A percentile compares a stretch with the other conserved stretches of the same genome.
These are phyloP conservation scores for Chaenogobius annularis DNA, from an alignment of 2,113 vertebrate genomes.

Conservation along the genomic window DNA sequence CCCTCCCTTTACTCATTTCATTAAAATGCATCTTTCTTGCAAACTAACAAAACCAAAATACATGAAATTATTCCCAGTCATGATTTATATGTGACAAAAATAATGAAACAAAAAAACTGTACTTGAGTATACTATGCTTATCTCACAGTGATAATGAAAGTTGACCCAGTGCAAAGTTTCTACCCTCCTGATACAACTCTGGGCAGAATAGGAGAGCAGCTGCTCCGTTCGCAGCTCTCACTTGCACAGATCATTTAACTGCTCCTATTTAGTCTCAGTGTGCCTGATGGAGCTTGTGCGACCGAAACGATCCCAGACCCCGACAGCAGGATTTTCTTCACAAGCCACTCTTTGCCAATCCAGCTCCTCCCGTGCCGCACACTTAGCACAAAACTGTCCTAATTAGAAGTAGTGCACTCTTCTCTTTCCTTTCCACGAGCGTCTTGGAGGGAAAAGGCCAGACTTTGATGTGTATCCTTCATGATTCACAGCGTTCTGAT, in stretches of 20 bases:
- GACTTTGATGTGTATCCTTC: constrained; percentile 68
- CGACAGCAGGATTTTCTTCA: constrained; percentile 26
- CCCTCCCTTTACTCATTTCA: background rate
- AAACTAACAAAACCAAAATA: background rate
- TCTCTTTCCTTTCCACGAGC: constrained; percentile 43
- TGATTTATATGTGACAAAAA: background rate
- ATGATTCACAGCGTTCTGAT: constrained; percentile 68
- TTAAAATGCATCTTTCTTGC: background rate
- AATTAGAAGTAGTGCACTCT: constrained; percentile 45
- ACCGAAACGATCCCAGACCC: constrained; percentile 18
- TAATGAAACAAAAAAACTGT: background rate
- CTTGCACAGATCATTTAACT: constrained; percentile 33
- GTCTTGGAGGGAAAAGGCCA: constrained; percentile 37
- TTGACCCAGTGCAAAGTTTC: background rate
- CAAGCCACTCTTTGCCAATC: constrained; percentile 19
- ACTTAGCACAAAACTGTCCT: constrained; percentile 38
- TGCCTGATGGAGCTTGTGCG: constrained; percentile 28
- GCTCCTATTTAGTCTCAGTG: constrained; percentile 23
- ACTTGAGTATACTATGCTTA: background rate
- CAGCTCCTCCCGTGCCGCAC: constrained; percentile 21
- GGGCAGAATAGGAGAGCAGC: constrained; percentile 9
- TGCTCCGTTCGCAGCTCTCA: constrained; percentile 8
- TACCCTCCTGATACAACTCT: background rate
- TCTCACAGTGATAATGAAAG: background rate
- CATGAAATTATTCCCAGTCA: background rate